Base-by-base conservation (phyloP, 2,888 invertebrate genomes). In the Sesamia inferens region DNA sequence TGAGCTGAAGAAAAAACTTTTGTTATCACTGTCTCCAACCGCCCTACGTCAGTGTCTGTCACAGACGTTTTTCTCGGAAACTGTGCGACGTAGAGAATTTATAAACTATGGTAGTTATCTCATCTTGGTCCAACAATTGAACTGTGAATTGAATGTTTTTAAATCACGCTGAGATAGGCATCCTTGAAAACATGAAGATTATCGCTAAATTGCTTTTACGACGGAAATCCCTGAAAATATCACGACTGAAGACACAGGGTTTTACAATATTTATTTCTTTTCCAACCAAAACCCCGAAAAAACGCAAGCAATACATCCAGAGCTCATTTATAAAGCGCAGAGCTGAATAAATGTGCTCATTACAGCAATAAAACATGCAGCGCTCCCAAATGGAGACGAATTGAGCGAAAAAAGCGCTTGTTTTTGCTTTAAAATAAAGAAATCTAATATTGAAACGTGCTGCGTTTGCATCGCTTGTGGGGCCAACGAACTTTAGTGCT, bases 331-430 rank as follows among this genome's bases (percentile, higher is more conserved):
- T 76, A 76, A 67, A 81, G 62, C 77, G 63, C 51, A 68, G 54
- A 58, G 64, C 57, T 51, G 59, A 64, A 69, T 68, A 82, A 77
- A 68, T 70, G 47, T 58, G 59, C 63, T 81, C 78, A 72, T 84
- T 84, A 75, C 67, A 54, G 39, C 47, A 66, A 63, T 70, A 62
- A 78, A 81, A 81, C 73, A 79, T 83, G 74, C 64, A 70, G 66
- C 54, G 54, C 59, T 58, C 7, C 44, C 55, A 67, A 67, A 69
- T 55, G 16, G 48, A 54, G 19, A 39, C n/a, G 47, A 75, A 69
- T 75, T 73, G 19, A 22, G 24, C 10, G 10, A 74, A 83, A 76
- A 76, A 68, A 70, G 71, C 54, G 57, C 16, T 68, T 68, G 48
- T 72, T 72, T 78, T 66, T 68, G 66, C 68, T 68, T 78, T 54